Conservation (phyloP, 37 sponge, comb jelly and placozoan genomes). For the Spongia lamella region DNA sequence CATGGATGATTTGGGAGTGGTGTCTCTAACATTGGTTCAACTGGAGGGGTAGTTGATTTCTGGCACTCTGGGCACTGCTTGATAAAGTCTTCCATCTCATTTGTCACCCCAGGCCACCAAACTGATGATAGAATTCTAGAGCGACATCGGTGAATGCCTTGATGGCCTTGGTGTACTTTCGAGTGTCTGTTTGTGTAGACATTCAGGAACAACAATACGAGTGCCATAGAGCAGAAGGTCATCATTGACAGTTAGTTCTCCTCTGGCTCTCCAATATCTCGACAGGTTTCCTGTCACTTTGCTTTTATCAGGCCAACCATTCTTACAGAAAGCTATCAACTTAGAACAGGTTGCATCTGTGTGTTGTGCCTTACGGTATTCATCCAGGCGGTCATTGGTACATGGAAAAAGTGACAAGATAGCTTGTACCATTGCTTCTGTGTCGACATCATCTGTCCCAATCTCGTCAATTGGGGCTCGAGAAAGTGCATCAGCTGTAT, state of each 20-base stretch:
- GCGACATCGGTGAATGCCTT: too few species aligned
- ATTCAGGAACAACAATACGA: slow-evolving; percentile 22
- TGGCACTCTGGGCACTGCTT: neutral
- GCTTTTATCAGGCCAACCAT: slow-evolving; percentile 35
- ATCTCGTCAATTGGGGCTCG: slow-evolving; percentile 3
- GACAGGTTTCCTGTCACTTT: neutral
- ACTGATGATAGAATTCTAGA: neutral
- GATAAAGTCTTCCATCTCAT: neutral
- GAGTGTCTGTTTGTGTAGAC: slow-evolving; percentile 14
- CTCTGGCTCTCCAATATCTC: slow-evolving; percentile 34
- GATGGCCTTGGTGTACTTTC: too few species aligned
- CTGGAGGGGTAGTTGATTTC: neutral
- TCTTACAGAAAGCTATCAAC: slow-evolving; percentile 20
- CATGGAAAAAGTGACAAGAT: slow-evolving; percentile 17
- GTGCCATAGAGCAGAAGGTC: slow-evolving; percentile 27
- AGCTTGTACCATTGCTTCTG: slow-evolving; percentile 11
- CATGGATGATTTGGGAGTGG: too few species aligned
- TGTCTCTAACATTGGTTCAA: too few species aligned
- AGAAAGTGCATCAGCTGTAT: slow-evolving; percentile 34
- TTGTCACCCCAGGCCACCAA: slow-evolving; percentile 12
- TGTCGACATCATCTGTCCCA: neutral
- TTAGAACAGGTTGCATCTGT: slow-evolving; percentile 3
- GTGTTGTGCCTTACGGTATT: slow-evolving; percentile 17
- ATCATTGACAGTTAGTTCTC: slow-evolving; percentile 15
- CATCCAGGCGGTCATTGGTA: neutral